Conservation (phyloP, 2,888 invertebrate genomes). For the Stegophylla sp. region DNA sequence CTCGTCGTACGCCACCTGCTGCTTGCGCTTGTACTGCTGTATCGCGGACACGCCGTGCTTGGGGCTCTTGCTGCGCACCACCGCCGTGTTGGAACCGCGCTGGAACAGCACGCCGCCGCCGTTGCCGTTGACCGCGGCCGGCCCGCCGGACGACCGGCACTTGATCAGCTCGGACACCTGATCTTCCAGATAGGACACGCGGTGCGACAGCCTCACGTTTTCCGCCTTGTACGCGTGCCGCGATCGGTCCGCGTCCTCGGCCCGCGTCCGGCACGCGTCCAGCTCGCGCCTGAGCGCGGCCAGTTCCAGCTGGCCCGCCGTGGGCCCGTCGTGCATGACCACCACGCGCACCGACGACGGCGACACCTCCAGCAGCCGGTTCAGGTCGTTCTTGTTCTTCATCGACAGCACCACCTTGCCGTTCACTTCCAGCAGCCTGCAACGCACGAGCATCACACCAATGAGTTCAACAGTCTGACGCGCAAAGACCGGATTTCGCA, state of each 20-base stretch:
- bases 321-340: conserved; percentile 66
- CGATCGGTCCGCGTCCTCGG: conserved; percentile 72
- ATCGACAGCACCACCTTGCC: conserved; percentile 77
- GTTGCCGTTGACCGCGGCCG: too few species aligned
- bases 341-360: conserved; percentile 74
- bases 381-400: conserved; percentile 73
- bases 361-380: conserved; percentile 71
- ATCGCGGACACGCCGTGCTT: conserved; percentile 54
- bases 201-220: conserved; percentile 83
- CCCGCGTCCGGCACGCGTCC: conserved; percentile 69
- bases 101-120: conserved; percentile 43
- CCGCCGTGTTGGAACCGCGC: conserved; percentile 37
- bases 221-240: conserved; percentile 74
- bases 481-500: too few species aligned
- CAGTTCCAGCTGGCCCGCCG: conserved; percentile 64
- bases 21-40: conserved; percentile 54
- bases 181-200: conserved; percentile 88
- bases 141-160: background rate
- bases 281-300: conserved; percentile 69
- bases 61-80: conserved; percentile 55
- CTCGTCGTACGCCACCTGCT: conserved; percentile 48
- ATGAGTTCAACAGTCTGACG: too few species aligned
- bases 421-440: conserved; percentile 81
- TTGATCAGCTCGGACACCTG: conserved; percentile 72
- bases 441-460: too few species aligned